Percentiles rank a stretch among this genome's conserved stretches.
Conservation (phyloP, 2,888 invertebrate species). For the Panzeria rudis region DNA sequence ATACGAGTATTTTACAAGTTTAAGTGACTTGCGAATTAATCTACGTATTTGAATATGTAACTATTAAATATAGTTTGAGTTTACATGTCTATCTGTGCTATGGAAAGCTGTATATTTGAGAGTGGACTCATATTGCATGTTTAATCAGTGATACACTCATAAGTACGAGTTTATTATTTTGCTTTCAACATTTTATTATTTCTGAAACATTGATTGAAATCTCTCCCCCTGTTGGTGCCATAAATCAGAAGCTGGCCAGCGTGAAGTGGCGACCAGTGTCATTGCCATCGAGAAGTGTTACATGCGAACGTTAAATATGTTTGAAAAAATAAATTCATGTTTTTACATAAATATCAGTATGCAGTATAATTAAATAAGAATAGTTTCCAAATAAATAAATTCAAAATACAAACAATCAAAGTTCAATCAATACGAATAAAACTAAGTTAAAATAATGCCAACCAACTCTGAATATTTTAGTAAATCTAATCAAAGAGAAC, state of each 20-base stretch:
- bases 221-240: neutral
- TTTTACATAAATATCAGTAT: neutral
- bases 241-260: neutral
- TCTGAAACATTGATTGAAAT: constrained; percentile 2
- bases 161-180: constrained; percentile 5
- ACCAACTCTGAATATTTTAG: neutral
- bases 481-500: constrained; percentile 13
- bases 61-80: neutral
- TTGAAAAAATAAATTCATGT: neutral
- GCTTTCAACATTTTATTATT: constrained; percentile 18
- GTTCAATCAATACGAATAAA: constrained; percentile 30
- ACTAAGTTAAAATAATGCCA: constrained; percentile 9
- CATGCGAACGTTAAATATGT: constrained; percentile 1
- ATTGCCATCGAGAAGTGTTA: constrained; percentile 47
- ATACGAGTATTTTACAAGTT: neutral
- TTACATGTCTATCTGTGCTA: constrained; percentile 27
- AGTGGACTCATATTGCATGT: constrained; percentile 27
- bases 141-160: constrained; percentile 22
- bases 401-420: constrained; percentile 42
- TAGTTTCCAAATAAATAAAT: constrained; percentile 10
- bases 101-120: constrained; percentile 4
- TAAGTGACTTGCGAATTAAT: neutral
- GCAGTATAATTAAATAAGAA: constrained; percentile 18
- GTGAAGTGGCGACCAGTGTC: constrained; percentile 36
- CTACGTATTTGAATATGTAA: neutral